These are phyloP conservation scores for Phoronis australis DNA, from an alignment of 2,888 invertebrate species.

Conservation along the genomic window DNA sequence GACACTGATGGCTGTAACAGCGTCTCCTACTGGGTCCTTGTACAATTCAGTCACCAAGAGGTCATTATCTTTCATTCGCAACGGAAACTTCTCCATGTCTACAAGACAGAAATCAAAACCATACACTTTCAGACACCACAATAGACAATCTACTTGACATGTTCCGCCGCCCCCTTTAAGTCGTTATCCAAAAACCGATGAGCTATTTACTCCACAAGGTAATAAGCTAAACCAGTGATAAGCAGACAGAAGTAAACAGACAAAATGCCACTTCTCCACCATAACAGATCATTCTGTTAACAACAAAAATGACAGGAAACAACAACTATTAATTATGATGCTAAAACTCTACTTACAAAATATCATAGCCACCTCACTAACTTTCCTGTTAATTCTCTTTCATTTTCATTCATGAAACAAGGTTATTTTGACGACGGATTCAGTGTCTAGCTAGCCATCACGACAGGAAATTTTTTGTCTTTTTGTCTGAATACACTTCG, in stretches of 20 bases:
- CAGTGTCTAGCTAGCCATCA: no score
- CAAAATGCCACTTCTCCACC: no score
- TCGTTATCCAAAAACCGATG: not conserved
- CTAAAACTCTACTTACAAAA: no score
- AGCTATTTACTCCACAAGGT: not conserved
- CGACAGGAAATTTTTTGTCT: no score
- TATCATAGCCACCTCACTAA: no score
- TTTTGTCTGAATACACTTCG: no score
- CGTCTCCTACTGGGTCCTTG: slow-evolving; percentile 83
- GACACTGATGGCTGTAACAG: slow-evolving; percentile 95
- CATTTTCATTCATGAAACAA: no score
- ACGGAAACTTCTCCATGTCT: slow-evolving; percentile 99
- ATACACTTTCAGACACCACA: not conserved
- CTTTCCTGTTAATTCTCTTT: no score
- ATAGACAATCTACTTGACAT: not conserved
- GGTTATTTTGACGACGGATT: no score
- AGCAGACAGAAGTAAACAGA: slow-evolving; percentile 4
- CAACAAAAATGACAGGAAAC: no score
- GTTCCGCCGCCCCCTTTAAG: not conserved
- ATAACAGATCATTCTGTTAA: no score
- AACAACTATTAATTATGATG: no score
- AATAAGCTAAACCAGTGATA: not conserved
- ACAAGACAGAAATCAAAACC: slow-evolving; percentile 3
- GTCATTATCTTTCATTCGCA: slow-evolving; percentile 99
- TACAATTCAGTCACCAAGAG: slow-evolving; percentile 93